Percentiles rank a stretch among this genome's conserved stretches.
Evolutionary conservation across 2,888 invertebrate species (phyloP).

Genomic region (Pandemis heparana): DNA sequence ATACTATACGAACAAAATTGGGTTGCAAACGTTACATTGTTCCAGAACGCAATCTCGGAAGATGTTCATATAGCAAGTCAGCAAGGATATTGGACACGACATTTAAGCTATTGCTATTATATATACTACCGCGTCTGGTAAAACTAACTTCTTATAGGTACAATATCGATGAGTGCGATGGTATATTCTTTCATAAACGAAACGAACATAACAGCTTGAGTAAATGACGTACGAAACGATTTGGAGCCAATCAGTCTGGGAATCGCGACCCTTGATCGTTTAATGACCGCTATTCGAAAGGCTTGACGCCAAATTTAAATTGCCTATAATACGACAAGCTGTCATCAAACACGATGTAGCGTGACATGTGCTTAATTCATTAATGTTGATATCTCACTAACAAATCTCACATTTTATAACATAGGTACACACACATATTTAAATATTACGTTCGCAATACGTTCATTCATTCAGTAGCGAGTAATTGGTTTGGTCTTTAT

Average conservation of each 20-base stretch:
- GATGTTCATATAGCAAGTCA: constrained; percentile 15
- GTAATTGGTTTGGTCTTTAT: not conserved
- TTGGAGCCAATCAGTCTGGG: constrained; percentile 32
- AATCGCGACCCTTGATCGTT: constrained; percentile 21
- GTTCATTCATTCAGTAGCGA: not conserved
- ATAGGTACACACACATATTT: not conserved
- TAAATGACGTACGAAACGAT: constrained; percentile 8
- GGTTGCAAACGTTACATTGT: constrained; percentile 30
- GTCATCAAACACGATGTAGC: not conserved
- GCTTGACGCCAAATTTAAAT: constrained; percentile 32
- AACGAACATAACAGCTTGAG: constrained; percentile 14
- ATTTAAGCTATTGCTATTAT: not conserved
- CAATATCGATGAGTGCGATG: not conserved
- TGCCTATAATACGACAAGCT: constrained; percentile 9
- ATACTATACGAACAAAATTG: constrained; percentile 30
- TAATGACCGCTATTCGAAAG: constrained; percentile 34
- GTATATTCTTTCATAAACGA: constrained; percentile 15
- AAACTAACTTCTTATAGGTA: not conserved
- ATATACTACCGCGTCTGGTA: not conserved
- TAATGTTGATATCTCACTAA: not conserved
- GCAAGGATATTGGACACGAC: constrained; percentile 22
- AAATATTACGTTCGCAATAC: not conserved
- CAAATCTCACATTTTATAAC: not conserved
- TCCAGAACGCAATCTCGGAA: constrained; percentile 17
- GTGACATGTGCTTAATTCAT: not conserved